phyloP scores from a whole-genome alignment of 2,797 vertebrate genomes.

The Babyrousa celebensis region DNA sequence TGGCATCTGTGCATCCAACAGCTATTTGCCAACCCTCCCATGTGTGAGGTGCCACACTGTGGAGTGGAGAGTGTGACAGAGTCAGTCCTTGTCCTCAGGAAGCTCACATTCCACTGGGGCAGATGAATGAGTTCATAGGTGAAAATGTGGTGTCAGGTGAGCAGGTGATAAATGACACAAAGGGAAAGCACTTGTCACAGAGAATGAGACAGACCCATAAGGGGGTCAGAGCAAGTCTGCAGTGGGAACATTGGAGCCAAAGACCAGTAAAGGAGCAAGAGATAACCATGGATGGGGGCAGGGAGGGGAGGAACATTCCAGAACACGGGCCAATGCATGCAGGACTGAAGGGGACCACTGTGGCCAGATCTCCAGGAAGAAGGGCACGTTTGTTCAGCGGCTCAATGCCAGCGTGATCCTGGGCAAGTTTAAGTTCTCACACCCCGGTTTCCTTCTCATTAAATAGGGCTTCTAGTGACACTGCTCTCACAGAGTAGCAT shows the following conservation, averaged over 20 bases:
- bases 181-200: neutral
- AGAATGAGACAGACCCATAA: neutral
- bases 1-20: rapidly evolving
- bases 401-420: no score
- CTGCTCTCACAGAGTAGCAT: neutral
- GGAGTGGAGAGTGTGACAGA: neutral
- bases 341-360: neutral
- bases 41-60: neutral
- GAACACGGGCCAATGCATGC: neutral
- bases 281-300: neutral
- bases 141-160: no score
- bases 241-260: neutral
- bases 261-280: neutral
- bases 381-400: neutral
- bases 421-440: neutral
- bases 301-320: neutral
- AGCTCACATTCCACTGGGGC: neutral
- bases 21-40: neutral
- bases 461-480: neutral
- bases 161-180: neutral
- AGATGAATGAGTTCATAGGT: neutral
- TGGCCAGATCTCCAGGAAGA: neutral
- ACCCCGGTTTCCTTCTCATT: neutral
- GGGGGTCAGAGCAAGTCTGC: neutral
- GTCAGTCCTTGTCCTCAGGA: neutral